Percentiles rank a stretch among this genome's conserved stretches.
These are phyloP conservation scores for Syritta pipiens DNA, from an alignment of 2,888 invertebrate genomes.

Conservation along the genomic window DNA sequence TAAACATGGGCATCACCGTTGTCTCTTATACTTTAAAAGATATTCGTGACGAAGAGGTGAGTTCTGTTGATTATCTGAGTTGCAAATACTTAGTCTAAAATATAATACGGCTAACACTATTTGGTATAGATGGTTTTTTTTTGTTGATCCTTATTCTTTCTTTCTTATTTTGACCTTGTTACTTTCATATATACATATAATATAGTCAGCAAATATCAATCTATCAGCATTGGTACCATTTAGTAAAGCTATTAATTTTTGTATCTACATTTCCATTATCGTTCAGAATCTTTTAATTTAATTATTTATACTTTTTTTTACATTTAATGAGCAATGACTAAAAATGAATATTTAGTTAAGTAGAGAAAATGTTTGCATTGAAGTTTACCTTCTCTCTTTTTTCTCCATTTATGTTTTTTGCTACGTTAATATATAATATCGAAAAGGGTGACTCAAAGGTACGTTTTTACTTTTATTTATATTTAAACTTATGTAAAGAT, in stretches of 20 bases:
- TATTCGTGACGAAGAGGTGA: constrained; percentile 95
- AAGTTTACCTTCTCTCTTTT: constrained; percentile 60
- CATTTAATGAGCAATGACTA: too few relatives aligned
- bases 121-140: constrained; percentile 18
- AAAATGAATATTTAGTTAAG: constrained; percentile 27
- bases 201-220: neutral
- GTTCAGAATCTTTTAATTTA: neutral
- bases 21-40: constrained; percentile 97
- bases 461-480: constrained; percentile 71
- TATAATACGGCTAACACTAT: constrained; percentile 14
- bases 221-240: constrained; percentile 22
- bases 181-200: neutral
- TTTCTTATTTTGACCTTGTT: constrained; percentile 12
- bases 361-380: constrained; percentile 58
- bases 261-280: constrained; percentile 7
- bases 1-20: constrained; percentile 97
- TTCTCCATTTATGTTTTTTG: constrained; percentile 65
- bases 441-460: constrained; percentile 78
- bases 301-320: too few relatives aligned
- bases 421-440: constrained; percentile 50
- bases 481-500: constrained; percentile 7
- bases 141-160: constrained; percentile 8
- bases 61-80: constrained; percentile 68
- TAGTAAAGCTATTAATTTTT: constrained; percentile 14
- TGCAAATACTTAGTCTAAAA: constrained; percentile 1